These are phyloP conservation scores for Drosophila rufa DNA, from an alignment of 1,140 invertebrate genomes.

Conservation along the genomic window DNA sequence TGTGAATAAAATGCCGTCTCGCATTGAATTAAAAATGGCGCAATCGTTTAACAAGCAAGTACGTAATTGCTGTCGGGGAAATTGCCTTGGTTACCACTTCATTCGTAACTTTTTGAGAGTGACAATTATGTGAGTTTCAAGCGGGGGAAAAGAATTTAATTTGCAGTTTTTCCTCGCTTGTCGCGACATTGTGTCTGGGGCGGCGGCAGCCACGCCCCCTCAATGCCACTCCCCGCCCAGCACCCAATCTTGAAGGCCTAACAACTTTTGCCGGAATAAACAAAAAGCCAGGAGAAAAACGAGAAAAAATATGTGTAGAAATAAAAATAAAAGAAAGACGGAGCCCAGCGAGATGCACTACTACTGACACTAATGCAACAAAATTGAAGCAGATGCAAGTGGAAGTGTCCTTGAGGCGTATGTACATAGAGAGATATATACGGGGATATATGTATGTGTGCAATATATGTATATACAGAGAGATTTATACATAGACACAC, in stretches of 20 bases:
- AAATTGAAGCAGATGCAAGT: conserved; percentile 80
- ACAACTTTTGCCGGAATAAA: conserved; percentile 23
- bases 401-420: conserved; percentile 75
- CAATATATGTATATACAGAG: conserved; percentile 1
- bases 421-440: conserved; percentile 11
- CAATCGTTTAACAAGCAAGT: not conserved
- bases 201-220: conserved; percentile 41
- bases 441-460: not conserved
- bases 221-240: not conserved
- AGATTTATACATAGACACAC: conserved; percentile 26
- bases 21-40: too few species aligned
- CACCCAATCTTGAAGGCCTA: conserved; percentile 3
- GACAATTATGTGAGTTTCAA: conserved; percentile 27
- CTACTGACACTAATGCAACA: conserved; percentile 71
- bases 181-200: conserved; percentile 66
- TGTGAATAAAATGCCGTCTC: too few species aligned
- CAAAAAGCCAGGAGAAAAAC: not conserved
- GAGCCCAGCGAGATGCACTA: conserved; percentile 30
- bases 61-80: conserved; percentile 2
- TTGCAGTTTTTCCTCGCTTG: conserved; percentile 47
- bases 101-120: conserved; percentile 2
- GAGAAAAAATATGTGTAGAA: too few species aligned
- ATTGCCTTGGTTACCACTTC: conserved; percentile 3
- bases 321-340: not conserved
- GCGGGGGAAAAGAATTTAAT: conserved; percentile 24